Conservation (phyloP, 2,888 invertebrate genomes). For the Drosophila bunnanda region DNA sequence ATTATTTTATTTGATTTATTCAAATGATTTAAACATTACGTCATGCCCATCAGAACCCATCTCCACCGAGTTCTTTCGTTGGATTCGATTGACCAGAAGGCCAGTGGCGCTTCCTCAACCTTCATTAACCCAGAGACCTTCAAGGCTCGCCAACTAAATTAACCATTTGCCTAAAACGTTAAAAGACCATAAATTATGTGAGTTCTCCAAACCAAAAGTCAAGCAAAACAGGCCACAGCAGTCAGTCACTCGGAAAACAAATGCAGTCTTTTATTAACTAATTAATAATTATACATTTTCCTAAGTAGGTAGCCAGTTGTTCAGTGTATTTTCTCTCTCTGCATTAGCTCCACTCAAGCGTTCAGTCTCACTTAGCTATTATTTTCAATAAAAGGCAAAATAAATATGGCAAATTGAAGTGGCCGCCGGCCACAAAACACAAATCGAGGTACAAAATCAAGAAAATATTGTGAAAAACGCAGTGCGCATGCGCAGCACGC, state of each 20-base stretch:
- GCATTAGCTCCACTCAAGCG: slow-evolving; percentile 38
- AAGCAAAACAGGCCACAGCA: slow-evolving; percentile 49
- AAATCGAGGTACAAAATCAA: slow-evolving; percentile 25
- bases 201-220: slow-evolving; percentile 1
- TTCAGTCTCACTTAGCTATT: slow-evolving; percentile 52
- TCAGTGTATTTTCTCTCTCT: not conserved
- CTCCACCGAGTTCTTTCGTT: not conserved
- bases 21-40: slow-evolving; percentile 21
- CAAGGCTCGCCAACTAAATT: slow-evolving; percentile 43
- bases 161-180: slow-evolving; percentile 33
- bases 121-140: slow-evolving; percentile 41
- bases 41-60: slow-evolving; percentile 20
- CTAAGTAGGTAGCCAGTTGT: not conserved
- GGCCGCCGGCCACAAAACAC: slow-evolving; percentile 27
- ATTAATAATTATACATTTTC: not conserved
- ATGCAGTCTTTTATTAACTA: not conserved
- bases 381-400: slow-evolving; percentile 71
- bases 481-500: slow-evolving; percentile 77
- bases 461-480: slow-evolving; percentile 34
- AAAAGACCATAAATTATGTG: slow-evolving; percentile 35
- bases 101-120: slow-evolving; percentile 33
- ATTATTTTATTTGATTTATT: slow-evolving; percentile 9
- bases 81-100: not conserved
- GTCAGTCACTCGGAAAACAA: slow-evolving; percentile 12
- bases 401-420: slow-evolving; percentile 77